phyloP scores from a whole-genome alignment of 2,113 vertebrate genomes.

The Brachypteracias leptosomus region DNA sequence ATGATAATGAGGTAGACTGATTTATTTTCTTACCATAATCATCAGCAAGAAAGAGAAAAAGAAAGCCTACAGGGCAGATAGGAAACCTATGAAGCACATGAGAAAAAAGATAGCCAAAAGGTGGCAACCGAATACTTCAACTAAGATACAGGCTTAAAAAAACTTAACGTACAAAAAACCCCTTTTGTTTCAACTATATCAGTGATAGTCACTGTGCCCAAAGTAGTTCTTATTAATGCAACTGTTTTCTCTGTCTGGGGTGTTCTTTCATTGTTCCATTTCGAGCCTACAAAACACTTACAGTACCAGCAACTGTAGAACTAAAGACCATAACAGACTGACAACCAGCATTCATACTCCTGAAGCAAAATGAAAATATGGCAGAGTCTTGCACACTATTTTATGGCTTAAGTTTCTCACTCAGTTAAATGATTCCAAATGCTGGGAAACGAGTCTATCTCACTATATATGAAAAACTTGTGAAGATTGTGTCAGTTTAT shows the following conservation, averaged over 20 bases:
- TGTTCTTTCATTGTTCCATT: neutral
- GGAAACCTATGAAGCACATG: neutral
- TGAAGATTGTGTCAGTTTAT: conserved; percentile 15
- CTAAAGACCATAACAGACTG: neutral
- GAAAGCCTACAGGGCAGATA: neutral
- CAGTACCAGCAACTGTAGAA: neutral
- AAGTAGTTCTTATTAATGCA: neutral
- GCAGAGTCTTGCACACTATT: neutral
- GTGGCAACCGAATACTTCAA: neutral
- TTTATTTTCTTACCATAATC: neutral
- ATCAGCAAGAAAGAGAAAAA: neutral
- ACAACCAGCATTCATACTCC: neutral
- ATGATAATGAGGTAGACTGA: neutral
- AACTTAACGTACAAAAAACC: neutral
- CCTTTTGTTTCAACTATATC: neutral
- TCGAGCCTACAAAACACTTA: neutral
- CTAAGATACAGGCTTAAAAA: neutral
- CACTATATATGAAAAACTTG: neutral
- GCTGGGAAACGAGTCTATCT: neutral
- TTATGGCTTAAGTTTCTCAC: neutral
- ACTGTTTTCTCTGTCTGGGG: neutral
- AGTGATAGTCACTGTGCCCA: neutral
- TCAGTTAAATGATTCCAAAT: conserved; percentile 37
- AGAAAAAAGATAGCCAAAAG: neutral
- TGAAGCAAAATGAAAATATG: neutral